Evolutionary conservation across 2,888 invertebrate species (phyloP).

Genomic region (Anaspis maculata): DNA sequence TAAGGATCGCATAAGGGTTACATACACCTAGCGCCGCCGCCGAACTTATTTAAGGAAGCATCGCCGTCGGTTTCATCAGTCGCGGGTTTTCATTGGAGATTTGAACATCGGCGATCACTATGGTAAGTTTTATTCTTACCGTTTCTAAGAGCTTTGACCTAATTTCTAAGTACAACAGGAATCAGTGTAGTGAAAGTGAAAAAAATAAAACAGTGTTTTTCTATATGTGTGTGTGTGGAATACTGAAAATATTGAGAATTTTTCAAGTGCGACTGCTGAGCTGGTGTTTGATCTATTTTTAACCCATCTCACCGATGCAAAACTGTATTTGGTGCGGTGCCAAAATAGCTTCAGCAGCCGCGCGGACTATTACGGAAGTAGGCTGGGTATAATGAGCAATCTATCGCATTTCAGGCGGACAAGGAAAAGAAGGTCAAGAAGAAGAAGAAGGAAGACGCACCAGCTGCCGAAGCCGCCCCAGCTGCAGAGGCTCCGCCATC

Average conservation of each 20-base stretch:
- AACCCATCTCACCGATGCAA: background rate
- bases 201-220: background rate
- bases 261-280: no score
- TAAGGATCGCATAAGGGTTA: slow-evolving; percentile 30
- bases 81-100: slow-evolving; percentile 37
- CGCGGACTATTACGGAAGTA: no score
- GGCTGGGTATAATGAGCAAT: no score
- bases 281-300: background rate
- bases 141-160: no score
- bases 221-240: background rate
- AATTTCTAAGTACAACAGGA: no score
- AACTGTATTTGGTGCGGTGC: background rate
- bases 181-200: no score
- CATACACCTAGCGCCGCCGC: slow-evolving; percentile 19
- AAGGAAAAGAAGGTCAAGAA: slow-evolving; percentile 89
- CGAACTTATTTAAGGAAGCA: slow-evolving; percentile 36
- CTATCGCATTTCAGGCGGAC: slow-evolving; percentile 61
- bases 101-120: slow-evolving; percentile 31
- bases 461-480: slow-evolving; percentile 57
- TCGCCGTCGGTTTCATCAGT: slow-evolving; percentile 25
- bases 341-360: no score
- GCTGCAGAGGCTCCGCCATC: slow-evolving; percentile 61
- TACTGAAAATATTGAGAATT: background rate
- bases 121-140: no score
- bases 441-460: slow-evolving; percentile 72